Evolutionary conservation across 2,888 invertebrate genomes (phyloP).

Genomic region (Polymixis lichenea): DNA sequence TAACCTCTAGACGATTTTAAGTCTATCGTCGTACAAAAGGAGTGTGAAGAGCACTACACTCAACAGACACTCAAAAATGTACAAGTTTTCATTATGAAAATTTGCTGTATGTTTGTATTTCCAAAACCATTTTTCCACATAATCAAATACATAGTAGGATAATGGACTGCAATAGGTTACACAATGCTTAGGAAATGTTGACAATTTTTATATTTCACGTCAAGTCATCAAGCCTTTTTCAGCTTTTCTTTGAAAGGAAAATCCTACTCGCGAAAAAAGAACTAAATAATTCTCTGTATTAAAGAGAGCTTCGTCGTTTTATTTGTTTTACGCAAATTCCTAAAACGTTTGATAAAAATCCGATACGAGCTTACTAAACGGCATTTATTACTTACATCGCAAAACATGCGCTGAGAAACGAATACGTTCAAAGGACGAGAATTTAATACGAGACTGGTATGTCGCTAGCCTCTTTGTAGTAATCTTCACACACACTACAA

Average conservation of each 20-base stretch:
- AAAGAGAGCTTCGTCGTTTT: slow-evolving; percentile 1
- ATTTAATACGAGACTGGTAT: slow-evolving; percentile 48
- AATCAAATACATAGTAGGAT: background rate
- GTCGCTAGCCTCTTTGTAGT: slow-evolving; percentile 44
- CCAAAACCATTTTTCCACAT: background rate
- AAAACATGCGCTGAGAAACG: slow-evolving; percentile 22
- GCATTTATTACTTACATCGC: slow-evolving; percentile 39
- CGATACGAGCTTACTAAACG: slow-evolving; percentile 36
- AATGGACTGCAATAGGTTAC: background rate
- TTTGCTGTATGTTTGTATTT: background rate
- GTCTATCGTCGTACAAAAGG: background rate
- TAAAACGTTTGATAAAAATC: slow-evolving; percentile 26
- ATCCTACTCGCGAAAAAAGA: background rate
- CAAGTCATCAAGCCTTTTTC: background rate
- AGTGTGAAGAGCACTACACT: background rate
- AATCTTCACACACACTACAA: slow-evolving; percentile 48
- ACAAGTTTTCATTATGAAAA: background rate
- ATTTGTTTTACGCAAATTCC: slow-evolving; percentile 33
- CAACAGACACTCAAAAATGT: background rate
- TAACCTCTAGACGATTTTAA: slow-evolving; percentile 18
- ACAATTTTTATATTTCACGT: background rate
- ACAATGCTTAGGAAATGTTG: background rate
- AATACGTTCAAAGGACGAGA: slow-evolving; percentile 42
- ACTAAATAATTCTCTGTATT: background rate
- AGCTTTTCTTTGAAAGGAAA: background rate